Base-by-base conservation (phyloP, 2,888 invertebrate genomes). In the Protonemura montana region DNA sequence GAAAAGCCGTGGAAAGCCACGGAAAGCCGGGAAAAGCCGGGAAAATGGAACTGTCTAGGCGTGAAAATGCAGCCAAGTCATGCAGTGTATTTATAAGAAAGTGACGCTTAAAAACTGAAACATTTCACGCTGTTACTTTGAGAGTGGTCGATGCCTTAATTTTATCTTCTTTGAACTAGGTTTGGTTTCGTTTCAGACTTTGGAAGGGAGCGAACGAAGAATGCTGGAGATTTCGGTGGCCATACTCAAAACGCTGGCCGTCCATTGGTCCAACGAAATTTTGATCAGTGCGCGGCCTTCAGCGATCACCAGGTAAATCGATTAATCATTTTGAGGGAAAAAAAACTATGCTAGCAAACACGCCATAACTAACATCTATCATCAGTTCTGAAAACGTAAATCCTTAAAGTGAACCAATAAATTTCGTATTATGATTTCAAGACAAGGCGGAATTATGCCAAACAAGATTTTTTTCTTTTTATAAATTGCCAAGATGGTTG, bases 251-350 rank as follows among this genome's bases (percentile, higher is more conserved):
- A 16, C 42, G 84, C 84, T 27, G 84, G 5, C 26, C 85, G 85
- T 85, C 83, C 59, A 87, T 87, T 87, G 87, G 87, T 87, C 86
- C 78, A 86, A 86, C 86, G 85, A 87, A 87, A 87, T 87, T 87
- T 85, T 78, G 81, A 85, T 81, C 87, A 87, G 85, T 77, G 85
- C 35, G 35, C 83, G 85, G 85, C 86, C 87, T 87, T 86, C 86
- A 86, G 41, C 85, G 85, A 87, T 85, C 86, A 78, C 76, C 87
- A 87, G 87, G 87, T 87, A 87, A 87, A 82, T 85, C 85, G 80
- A 87, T 87, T 87, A 84, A 87, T 87, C 87, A 87, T 87, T 85
- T 87, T 82, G 87, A 77, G 85, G 86, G 77, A 41, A 85, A 87
- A 87, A 86, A 86, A 81, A 30, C 78, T 27, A 86, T n/a, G 21